Evolutionary conservation across 2,888 invertebrate genomes (phyloP).

Genomic region (Fabriciana adippe): DNA sequence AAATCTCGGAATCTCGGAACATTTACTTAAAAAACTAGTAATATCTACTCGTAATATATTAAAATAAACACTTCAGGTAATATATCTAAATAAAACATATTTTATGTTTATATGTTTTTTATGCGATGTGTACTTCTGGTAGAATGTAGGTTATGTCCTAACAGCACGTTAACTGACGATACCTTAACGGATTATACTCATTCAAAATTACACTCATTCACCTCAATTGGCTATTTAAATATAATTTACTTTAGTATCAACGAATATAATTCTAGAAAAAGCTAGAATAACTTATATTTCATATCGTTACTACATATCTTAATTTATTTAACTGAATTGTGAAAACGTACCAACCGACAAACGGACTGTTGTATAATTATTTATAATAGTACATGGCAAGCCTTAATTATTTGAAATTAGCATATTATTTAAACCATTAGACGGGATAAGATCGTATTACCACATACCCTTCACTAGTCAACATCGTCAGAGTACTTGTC

Average conservation of each 20-base stretch:
- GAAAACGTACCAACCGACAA: neutral
- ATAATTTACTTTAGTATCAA: slow-evolving; percentile 8
- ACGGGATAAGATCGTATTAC: slow-evolving; percentile 18
- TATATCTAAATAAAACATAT: neutral
- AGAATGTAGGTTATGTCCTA: slow-evolving; percentile 68
- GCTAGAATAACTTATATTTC: neutral
- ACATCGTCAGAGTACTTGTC: slow-evolving; percentile 18
- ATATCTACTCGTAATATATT: neutral
- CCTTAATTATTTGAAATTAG: slow-evolving; percentile 11
- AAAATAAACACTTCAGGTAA: neutral
- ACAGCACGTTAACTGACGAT: slow-evolving; percentile 45
- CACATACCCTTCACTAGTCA: slow-evolving; percentile 26
- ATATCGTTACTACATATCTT: neutral
- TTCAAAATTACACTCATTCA: slow-evolving; percentile 45
- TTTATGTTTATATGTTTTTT: slow-evolving; percentile 10
- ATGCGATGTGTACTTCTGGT: slow-evolving; percentile 47
- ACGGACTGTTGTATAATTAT: neutral
- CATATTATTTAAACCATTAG: slow-evolving; percentile 19
- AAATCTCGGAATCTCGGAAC: no score
- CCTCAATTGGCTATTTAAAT: slow-evolving; percentile 24
- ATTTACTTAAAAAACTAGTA: neutral
- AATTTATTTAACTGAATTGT: neutral
- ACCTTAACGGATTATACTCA: slow-evolving; percentile 52
- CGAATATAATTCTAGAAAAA: neutral
- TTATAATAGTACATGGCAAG: slow-evolving; percentile 4